Conservation (phyloP, 1,140 invertebrate species). For the Ceratosolen fusciceps region DNA sequence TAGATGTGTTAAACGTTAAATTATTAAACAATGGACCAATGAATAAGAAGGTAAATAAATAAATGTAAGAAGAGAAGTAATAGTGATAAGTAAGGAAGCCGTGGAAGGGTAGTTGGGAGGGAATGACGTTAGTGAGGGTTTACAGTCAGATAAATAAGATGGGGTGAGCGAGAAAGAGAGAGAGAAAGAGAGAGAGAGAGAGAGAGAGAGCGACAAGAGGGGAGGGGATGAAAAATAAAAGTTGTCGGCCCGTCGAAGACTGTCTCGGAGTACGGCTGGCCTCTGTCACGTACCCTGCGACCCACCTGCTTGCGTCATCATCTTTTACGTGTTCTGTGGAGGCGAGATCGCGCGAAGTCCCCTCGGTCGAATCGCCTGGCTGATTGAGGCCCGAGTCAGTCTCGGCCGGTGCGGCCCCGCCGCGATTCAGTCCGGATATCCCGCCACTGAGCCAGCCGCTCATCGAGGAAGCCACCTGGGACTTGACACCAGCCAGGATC, state of each 20-base stretch:
- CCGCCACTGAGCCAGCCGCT: slow-evolving; percentile 83
- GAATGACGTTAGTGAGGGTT: too few relatives aligned
- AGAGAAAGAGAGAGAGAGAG: too few relatives aligned
- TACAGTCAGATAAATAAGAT: too few relatives aligned
- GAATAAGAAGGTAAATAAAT: too few relatives aligned
- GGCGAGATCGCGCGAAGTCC: slow-evolving; percentile 69
- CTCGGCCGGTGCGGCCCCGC: slow-evolving; percentile 62
- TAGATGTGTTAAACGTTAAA: too few relatives aligned
- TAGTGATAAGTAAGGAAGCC: too few relatives aligned
- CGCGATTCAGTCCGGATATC: slow-evolving; percentile 75
- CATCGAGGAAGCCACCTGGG: slow-evolving; percentile 83
- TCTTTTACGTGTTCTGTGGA: slow-evolving; percentile 75
- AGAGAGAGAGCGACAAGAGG: slow-evolving; percentile 5
- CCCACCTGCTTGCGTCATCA: slow-evolving; percentile 80
- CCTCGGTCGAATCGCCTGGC: slow-evolving; percentile 67
- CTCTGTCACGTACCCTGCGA: slow-evolving; percentile 59
- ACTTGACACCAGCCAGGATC: slow-evolving; percentile 86
- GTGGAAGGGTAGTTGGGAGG: too few relatives aligned
- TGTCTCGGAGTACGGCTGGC: slow-evolving; percentile 39
- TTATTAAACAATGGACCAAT: too few relatives aligned
- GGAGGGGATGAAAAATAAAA: background rate
- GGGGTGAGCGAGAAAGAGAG: too few relatives aligned
- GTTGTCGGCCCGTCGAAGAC: slow-evolving; percentile 5
- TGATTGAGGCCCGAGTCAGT: slow-evolving; percentile 67
- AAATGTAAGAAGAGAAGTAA: background rate